Percentiles rank a stretch among this genome's conserved stretches.
Conservation (phyloP, 2,888 invertebrate genomes). For the Nymphalis c-album region DNA sequence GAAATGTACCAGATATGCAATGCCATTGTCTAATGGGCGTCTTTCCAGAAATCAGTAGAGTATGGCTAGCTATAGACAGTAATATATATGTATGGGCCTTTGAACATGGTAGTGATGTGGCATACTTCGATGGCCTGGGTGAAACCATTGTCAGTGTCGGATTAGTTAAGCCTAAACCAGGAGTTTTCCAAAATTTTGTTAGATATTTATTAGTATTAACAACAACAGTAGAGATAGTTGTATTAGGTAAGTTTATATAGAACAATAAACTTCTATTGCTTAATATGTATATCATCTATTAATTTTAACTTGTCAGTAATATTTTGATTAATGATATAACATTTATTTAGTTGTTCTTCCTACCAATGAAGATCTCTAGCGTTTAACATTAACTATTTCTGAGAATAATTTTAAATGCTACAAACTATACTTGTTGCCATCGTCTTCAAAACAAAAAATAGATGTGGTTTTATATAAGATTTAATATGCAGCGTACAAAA, state of each 20-base stretch:
- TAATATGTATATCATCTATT: neutral
- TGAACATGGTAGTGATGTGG: conserved; percentile 96
- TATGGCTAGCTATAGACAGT: conserved; percentile 98
- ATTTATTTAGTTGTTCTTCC: too few relatives aligned
- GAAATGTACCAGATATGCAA: conserved; percentile 88
- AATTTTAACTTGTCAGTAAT: too few relatives aligned
- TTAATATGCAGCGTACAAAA: too few relatives aligned
- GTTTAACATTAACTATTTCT: too few relatives aligned
- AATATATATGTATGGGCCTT: conserved; percentile 99
- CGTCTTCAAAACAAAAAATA: too few relatives aligned
- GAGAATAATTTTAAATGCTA: too few relatives aligned
- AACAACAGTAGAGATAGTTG: conserved; percentile 96
- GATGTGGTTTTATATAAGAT: too few relatives aligned
- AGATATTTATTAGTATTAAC: conserved; percentile 94
- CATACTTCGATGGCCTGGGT: conserved; percentile 97
- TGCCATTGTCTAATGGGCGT: conserved; percentile 98
- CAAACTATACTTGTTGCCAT: too few relatives aligned
- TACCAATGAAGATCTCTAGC: too few relatives aligned
- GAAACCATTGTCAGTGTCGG: conserved; percentile 97
- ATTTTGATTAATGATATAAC: too few relatives aligned
- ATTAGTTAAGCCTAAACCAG: conserved; percentile 91
- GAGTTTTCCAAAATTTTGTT: conserved; percentile 94
- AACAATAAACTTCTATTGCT: conserved; percentile 3
- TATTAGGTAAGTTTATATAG: conserved; percentile 85
- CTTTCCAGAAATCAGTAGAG: conserved; percentile 96